Evolutionary conservation across 2,113 vertebrate genomes (phyloP).

Genomic region (Rhipidura dahli): DNA sequence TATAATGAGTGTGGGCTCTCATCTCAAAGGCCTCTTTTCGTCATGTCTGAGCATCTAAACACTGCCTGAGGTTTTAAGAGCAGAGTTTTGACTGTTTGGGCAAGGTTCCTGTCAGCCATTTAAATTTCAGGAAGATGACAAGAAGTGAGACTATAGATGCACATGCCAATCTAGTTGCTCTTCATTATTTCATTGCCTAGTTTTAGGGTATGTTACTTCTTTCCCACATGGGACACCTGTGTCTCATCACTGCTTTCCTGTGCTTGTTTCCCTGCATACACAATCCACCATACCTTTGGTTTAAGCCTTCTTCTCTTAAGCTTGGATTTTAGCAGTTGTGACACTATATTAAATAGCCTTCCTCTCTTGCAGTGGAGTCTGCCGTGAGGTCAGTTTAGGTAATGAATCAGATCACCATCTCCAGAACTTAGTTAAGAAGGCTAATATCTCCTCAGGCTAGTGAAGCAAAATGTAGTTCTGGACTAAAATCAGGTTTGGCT

Average conservation of each 20-base stretch:
- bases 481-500: neutral
- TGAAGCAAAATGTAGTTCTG: neutral
- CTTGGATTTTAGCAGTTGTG: neutral
- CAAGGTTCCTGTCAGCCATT: neutral
- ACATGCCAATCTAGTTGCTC: neutral
- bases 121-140: neutral
- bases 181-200: neutral
- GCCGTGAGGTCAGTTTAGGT: neutral
- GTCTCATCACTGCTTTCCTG: neutral
- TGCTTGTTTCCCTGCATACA: neutral
- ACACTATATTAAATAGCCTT: fast-evolving
- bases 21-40: neutral
- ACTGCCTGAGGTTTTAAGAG: neutral
- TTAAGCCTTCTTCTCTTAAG: neutral
- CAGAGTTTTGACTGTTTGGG: neutral
- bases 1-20: neutral
- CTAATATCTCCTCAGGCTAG: neutral
- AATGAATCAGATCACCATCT: neutral
- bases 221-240: neutral
- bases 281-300: neutral
- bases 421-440: neutral
- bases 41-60: neutral
- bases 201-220: neutral
- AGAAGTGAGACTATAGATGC: neutral
- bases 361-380: neutral